Percentiles rank a stretch among this genome's conserved stretches.
Conservation (phyloP, 2,888 invertebrate species). For the Drosophila paramelanica region DNA sequence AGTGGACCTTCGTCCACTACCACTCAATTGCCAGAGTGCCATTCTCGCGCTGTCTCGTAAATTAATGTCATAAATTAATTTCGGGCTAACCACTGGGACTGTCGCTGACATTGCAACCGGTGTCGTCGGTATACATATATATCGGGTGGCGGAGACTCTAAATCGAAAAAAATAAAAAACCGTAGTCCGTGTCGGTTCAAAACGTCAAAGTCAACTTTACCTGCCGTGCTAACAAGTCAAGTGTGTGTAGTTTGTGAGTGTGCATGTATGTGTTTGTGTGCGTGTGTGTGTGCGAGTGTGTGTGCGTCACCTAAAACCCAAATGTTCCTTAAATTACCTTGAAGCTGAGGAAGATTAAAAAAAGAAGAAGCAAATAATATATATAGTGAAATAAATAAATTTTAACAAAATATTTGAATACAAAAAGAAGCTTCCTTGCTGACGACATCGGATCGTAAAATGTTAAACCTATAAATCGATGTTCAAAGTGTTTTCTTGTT, state of each 20-base stretch:
- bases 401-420: constrained; percentile 18
- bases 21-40: constrained; percentile 70
- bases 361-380: constrained; percentile 31
- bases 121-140: constrained; percentile 27
- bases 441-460: constrained; percentile 42
- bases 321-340: constrained; percentile 80
- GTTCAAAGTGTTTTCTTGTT: constrained; percentile 44
- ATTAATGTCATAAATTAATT: constrained; percentile 83
- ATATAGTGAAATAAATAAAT: constrained; percentile 57
- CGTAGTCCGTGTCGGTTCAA: constrained; percentile 43
- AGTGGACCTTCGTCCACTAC: constrained; percentile 40
- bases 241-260: constrained; percentile 27
- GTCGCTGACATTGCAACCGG: constrained; percentile 67
- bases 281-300: constrained; percentile 36
- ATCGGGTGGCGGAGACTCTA: constrained; percentile 7
- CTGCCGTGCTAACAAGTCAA: constrained; percentile 39
- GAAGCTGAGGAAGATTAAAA: constrained; percentile 52
- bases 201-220: constrained; percentile 48
- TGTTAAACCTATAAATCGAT: constrained; percentile 43
- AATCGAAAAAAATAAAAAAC: constrained; percentile 10
- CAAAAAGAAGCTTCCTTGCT: constrained; percentile 21
- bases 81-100: constrained; percentile 56
- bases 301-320: constrained; percentile 63
- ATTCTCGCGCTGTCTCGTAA: constrained; percentile 76
- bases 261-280: constrained; percentile 19